Evolutionary conservation across 2,113 vertebrate species (phyloP).

Genomic region (Podarcis raffonei): DNA sequence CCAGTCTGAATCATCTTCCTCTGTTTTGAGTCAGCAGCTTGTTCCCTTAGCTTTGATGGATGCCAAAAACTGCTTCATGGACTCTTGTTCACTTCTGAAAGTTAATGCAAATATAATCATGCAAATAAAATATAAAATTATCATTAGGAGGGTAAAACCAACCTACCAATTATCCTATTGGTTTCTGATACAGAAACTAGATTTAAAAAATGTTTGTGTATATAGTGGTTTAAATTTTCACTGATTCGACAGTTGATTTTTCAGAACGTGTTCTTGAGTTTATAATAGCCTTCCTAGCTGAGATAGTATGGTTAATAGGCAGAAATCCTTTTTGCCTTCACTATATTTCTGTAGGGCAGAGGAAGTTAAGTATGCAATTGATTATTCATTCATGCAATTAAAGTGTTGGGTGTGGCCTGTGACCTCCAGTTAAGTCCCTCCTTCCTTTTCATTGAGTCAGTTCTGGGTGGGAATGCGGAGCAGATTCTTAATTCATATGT

Average conservation of each 20-base stretch:
- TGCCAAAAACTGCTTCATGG: not conserved
- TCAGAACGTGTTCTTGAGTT: not conserved
- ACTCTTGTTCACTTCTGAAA: not conserved
- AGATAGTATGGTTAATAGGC: not conserved
- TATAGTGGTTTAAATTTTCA: not conserved
- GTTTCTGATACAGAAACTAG: not conserved
- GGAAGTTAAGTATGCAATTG: conserved; percentile 6
- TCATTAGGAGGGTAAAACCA: not conserved
- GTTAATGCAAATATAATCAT: not conserved
- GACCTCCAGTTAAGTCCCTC: conserved; percentile 8
- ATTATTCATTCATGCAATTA: conserved; percentile 20
- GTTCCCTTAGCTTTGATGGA: not conserved
- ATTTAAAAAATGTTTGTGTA: not conserved
- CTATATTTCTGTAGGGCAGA: conserved; percentile 1
- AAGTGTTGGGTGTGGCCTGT: not conserved
- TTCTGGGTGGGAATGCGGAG: not conserved
- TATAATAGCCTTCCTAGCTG: not conserved
- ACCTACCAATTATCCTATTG: not conserved
- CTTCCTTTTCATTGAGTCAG: conserved; percentile 11
- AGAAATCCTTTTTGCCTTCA: not conserved
- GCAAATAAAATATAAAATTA: not conserved
- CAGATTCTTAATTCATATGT: not conserved
- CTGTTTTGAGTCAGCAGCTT: not conserved
- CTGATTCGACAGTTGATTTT: not conserved
- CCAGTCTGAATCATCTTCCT: not conserved